Conservation (phyloP, 2,113 vertebrate genomes). For the Dicerorhinus sumatrensis region DNA sequence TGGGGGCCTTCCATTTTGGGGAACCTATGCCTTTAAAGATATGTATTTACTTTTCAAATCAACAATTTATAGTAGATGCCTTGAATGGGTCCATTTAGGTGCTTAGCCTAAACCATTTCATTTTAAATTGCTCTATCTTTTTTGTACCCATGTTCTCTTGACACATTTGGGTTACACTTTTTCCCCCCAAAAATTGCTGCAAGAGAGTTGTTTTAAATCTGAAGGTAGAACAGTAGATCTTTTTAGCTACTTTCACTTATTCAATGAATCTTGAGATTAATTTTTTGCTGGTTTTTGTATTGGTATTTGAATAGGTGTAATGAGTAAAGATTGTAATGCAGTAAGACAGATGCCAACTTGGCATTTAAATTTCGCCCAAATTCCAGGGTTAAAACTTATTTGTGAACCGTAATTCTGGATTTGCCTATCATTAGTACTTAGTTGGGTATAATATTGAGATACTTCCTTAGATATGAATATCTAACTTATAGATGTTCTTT, state of each 20-base stretch:
- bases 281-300: neutral
- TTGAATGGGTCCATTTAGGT: neutral
- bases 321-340: neutral
- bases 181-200: neutral
- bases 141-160: neutral
- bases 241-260: neutral
- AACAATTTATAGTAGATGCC: neutral
- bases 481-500: neutral
- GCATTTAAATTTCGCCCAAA: neutral
- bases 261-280: neutral
- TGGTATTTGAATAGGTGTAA: neutral
- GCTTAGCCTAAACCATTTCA: neutral
- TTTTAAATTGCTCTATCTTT: neutral
- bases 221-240: neutral
- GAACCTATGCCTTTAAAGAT: neutral
- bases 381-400: neutral
- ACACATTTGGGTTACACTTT: neutral
- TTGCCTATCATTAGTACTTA: neutral
- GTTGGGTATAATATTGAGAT: neutral
- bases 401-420: neutral
- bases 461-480: neutral
- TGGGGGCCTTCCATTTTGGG: neutral
- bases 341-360: neutral
- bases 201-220: neutral
- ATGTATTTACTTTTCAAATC: neutral